Conservation (phyloP, 2,888 invertebrate species). For the Spodoptera littoralis region DNA sequence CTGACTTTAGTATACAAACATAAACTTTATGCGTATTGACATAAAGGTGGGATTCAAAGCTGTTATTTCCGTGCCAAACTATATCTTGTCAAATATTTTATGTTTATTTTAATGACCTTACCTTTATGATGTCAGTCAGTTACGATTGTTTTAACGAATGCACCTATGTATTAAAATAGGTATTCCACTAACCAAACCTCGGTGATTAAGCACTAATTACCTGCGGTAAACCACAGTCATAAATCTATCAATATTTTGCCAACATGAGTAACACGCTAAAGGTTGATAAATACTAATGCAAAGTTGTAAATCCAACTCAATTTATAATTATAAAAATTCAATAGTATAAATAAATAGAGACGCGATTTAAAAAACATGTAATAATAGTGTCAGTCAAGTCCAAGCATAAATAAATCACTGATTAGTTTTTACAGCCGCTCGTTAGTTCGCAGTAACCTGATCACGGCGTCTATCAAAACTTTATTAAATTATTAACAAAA, state of each 20-base stretch:
- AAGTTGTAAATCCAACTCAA: too few relatives aligned
- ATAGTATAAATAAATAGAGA: slow-evolving; percentile 6
- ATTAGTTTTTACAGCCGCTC: slow-evolving; percentile 36
- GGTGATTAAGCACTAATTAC: too few relatives aligned
- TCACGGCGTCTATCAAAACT: slow-evolving; percentile 17
- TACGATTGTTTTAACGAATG: too few relatives aligned
- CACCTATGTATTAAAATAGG: too few relatives aligned
- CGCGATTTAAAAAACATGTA: slow-evolving; percentile 9
- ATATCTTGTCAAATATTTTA: neutral
- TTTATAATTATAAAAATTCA: slow-evolving; percentile 6
- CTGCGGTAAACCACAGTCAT: too few relatives aligned
- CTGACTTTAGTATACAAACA: too few relatives aligned
- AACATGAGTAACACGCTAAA: too few relatives aligned
- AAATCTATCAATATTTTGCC: too few relatives aligned
- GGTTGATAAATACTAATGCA: too few relatives aligned
- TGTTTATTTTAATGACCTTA: neutral
- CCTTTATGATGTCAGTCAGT: neutral
- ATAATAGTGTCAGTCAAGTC: slow-evolving; percentile 30
- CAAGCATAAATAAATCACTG: slow-evolving; percentile 30
- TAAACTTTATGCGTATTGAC: neutral
- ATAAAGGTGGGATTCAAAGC: neutral
- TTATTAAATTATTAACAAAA: slow-evolving; percentile 40
- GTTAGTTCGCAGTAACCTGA: slow-evolving; percentile 10
- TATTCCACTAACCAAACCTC: too few relatives aligned
- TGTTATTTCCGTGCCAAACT: slow-evolving; percentile 5